Percentiles rank a stretch among this genome's conserved stretches.
These are phyloP conservation scores for Zapornia atra DNA, from an alignment of 2,113 vertebrate species.

Conservation along the genomic window DNA sequence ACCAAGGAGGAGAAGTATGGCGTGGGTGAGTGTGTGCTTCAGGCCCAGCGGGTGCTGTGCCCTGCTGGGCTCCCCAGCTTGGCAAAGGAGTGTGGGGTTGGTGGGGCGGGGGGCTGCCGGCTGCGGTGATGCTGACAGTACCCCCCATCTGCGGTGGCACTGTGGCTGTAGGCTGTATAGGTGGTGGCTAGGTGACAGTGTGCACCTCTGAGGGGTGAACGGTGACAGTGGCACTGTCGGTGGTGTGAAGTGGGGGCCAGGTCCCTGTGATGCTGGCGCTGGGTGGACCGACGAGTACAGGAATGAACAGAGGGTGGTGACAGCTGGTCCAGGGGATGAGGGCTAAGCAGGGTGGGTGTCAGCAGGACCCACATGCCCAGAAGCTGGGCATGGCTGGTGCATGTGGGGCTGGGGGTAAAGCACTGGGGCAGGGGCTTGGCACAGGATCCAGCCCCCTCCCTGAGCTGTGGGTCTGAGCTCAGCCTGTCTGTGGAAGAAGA, in stretches of 20 bases:
- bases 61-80: fast-evolving
- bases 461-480: neutral
- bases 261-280: fast-evolving
- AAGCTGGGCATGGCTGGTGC: neutral
- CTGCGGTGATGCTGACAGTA: fast-evolving
- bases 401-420: neutral
- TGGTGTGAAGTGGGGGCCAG: fast-evolving
- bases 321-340: fast-evolving
- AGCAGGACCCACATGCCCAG: fast-evolving
- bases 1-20: slow-evolving; percentile 56
- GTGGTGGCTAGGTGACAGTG: neutral
- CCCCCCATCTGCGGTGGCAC: fast-evolving
- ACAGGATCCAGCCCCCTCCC: neutral
- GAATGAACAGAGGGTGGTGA: fast-evolving
- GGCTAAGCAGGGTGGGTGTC: neutral
- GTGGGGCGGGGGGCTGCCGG: fast-evolving
- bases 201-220: neutral
- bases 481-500: neutral
- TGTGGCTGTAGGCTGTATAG: neutral
- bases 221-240: fast-evolving
- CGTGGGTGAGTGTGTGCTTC: slow-evolving; percentile 20
- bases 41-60: fast-evolving
- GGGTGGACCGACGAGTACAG: neutral
- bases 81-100: fast-evolving
- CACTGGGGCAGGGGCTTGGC: neutral